These are phyloP conservation scores for Caenorhabditis inopinata DNA, from an alignment of 1,140 invertebrate species.

Conservation along the genomic window DNA sequence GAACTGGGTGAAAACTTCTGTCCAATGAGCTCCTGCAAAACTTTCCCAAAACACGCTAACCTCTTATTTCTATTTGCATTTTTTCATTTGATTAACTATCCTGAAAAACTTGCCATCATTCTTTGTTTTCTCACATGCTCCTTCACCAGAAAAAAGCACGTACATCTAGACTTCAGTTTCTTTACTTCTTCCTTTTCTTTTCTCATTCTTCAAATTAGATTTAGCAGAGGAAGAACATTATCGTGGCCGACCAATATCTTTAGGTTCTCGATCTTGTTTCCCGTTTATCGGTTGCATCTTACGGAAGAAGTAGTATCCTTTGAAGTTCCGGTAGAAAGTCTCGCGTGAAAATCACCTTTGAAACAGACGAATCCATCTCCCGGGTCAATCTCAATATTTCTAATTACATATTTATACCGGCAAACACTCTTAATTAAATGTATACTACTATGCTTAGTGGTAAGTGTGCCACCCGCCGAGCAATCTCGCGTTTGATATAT, in stretches of 20 bases:
- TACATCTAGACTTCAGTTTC: conserved; percentile 27
- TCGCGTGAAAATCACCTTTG: neutral
- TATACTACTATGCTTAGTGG: neutral
- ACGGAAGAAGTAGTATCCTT: no score
- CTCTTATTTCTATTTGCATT: no score
- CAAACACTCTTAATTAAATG: neutral
- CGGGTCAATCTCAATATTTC: neutral
- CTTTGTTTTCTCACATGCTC: neutral
- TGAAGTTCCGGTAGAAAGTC: neutral
- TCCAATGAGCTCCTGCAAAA: no score
- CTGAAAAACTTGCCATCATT: neutral
- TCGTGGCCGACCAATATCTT: conserved; percentile 9
- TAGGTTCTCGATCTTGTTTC: conserved; percentile 24
- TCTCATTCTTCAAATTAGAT: conserved; percentile 26
- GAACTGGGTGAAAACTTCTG: no score
- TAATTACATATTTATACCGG: neutral
- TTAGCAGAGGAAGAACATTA: conserved; percentile 21
- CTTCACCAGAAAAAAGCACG: neutral
- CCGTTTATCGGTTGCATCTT: conserved; percentile 26
- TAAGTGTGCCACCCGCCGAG: neutral
- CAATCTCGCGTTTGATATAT: neutral
- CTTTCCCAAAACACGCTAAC: no score
- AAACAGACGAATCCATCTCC: neutral
- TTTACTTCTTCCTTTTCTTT: neutral
- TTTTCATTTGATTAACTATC: conserved; percentile 30